Evolutionary conservation across 2,888 invertebrate genomes (phyloP), one percentile per base, ranked within the genome.

Genomic region (Drosophila anomalipes): DNA sequence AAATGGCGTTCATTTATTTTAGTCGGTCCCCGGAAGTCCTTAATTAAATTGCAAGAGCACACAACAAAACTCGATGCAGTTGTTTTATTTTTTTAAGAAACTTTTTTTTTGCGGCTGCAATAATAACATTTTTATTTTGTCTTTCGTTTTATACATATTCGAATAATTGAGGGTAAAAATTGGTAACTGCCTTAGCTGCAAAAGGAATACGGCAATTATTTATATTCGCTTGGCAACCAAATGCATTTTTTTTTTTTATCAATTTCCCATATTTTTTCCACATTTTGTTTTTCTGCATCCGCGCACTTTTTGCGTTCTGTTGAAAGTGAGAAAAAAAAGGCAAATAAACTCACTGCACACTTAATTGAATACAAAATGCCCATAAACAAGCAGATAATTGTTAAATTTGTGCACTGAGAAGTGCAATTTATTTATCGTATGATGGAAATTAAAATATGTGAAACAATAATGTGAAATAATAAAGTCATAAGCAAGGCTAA

Each of bases 281-380:
- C 3, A 22, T 6, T 47, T 51, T 37, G 26, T 49, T n/a, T 44
- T n/a, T 37, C 12, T 41, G 54, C 19, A 32, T 44, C n/a, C 32
- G 7, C 7, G 33, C 37, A 53, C 54, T 62, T 44, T 9, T 37
- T 35, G 14, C 19, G 16, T 33, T 33, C 59, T 12, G 57, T 47
- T 53, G 51, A 33, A n/a, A 49, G 12, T 26, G 32, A 26, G 33
- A 28, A 56, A 60, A 60, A 54, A 58, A 35, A 66, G 14, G 26
- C 58, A 56, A 72, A 79, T 56, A 74, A 77, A 63, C 67, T 28
- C 61, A 52, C 28, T 35, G 54, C 41, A 54, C 56, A 66, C 52
- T 70, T 79, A 82, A 82, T 82, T 82, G 77, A 71, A 79, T 67
- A 70, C 52, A 61, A 81, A 82, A 70, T 66, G 68, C 10, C 62